Percentiles rank a stretch among this genome's conserved stretches.
Evolutionary conservation across 2,797 vertebrate genomes (phyloP).

Genomic region (Semaprochilodus insignis): DNA sequence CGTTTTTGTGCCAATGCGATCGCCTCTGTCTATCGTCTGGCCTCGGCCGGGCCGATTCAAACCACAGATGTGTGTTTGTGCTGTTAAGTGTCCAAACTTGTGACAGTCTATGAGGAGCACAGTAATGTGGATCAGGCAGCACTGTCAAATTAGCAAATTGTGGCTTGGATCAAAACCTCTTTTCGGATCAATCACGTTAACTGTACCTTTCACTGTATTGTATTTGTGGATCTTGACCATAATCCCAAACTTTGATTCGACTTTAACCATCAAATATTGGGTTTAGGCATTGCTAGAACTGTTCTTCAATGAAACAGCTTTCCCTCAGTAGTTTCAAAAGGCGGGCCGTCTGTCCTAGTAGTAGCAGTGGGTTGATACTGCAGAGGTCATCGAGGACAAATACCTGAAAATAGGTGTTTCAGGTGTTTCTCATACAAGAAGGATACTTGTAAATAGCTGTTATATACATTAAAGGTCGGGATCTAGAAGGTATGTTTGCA

Average conservation of each 20-base stretch:
- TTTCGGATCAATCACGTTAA: conserved; percentile 14
- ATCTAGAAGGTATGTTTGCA: neutral
- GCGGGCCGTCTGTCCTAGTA: neutral
- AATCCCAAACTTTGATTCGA: conserved; percentile 26
- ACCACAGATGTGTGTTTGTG: conserved; percentile 49
- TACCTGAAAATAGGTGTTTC: neutral
- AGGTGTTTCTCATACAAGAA: neutral
- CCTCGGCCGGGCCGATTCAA: conserved; percentile 37
- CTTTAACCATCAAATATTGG: conserved; percentile 1
- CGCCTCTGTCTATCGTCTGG: conserved; percentile 53
- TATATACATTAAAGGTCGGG: neutral
- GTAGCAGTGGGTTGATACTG: neutral
- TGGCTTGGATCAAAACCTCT: neutral
- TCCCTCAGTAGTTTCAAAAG: neutral
- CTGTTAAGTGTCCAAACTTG: conserved; percentile 35
- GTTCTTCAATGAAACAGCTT: neutral
- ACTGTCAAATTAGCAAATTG: conserved; percentile 32
- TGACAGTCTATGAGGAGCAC: conserved; percentile 23
- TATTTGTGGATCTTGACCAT: conserved; percentile 4
- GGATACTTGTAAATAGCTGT: neutral
- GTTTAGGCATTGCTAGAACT: neutral
- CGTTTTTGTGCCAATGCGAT: conserved; percentile 50
- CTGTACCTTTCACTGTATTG: conserved; percentile 11
- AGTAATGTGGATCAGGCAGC: conserved; percentile 28
- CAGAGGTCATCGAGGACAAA: conserved; percentile 11